Evolutionary conservation across 2,797 vertebrate genomes (phyloP).

Genomic region (Nasua narica): DNA sequence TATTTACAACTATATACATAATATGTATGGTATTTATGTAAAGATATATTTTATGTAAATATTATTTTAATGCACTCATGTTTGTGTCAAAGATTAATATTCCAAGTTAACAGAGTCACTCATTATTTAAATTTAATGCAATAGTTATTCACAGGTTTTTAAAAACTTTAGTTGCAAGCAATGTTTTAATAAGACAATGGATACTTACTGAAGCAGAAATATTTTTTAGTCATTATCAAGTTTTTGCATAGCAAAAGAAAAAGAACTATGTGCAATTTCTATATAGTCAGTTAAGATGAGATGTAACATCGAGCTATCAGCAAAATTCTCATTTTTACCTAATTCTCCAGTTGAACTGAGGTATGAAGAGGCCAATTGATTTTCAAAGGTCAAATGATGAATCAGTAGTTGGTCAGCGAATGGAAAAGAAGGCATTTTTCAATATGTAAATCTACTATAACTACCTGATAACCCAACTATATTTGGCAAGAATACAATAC

Average conservation of each 20-base stretch:
- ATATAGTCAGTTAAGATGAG: neutral
- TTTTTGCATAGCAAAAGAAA: neutral
- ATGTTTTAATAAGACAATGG: neutral
- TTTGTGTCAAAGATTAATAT: neutral
- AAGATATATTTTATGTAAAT: neutral
- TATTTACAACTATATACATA: neutral
- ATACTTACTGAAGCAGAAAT: neutral
- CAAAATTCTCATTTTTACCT: constrained; percentile 23
- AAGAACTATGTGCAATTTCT: neutral
- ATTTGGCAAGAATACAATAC: neutral
- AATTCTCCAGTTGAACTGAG: neutral
- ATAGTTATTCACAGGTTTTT: neutral
- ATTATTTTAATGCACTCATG: neutral
- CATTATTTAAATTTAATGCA: neutral
- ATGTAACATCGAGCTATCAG: neutral
- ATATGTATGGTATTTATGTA: neutral
- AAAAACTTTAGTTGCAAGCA: neutral
- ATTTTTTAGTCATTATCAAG: neutral
- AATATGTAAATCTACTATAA: constrained; percentile 22
- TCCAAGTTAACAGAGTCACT: neutral
- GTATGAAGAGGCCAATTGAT: neutral
- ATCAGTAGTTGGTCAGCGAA: neutral
- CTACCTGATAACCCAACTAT: neutral
- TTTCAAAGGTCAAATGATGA: neutral
- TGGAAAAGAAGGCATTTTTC: neutral